Conservation (phyloP, 2,113 vertebrate species). For the Copsychus sechellarum region DNA sequence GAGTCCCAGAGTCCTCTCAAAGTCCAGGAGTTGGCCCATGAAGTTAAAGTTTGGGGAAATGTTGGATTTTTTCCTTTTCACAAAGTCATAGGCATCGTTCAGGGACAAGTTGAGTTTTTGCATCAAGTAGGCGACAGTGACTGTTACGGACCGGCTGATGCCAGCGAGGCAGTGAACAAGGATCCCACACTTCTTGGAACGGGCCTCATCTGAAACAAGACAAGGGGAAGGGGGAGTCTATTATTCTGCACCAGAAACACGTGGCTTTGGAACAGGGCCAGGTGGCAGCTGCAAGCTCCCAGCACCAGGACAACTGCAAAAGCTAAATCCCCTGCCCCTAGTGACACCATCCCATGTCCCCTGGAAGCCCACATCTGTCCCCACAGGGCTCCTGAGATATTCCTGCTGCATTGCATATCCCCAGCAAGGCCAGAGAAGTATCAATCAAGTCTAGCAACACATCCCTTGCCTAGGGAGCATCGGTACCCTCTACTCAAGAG, state of each 20-base stretch:
- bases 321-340: not conserved
- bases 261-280: constrained; percentile 10
- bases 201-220: constrained; percentile 91
- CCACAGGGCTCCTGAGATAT: not conserved
- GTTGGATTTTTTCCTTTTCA: constrained; percentile 99
- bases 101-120: constrained; percentile 99
- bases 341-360: not conserved
- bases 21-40: constrained; percentile 99
- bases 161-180: constrained; percentile 97
- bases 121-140: constrained; percentile 99
- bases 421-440: not conserved
- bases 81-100: constrained; percentile 97
- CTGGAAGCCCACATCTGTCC: not conserved
- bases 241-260: constrained; percentile 17
- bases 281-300: constrained; percentile 2
- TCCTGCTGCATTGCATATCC: not conserved
- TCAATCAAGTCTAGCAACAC: not conserved
- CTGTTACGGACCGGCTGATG: constrained; percentile 96
- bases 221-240: constrained; percentile 35
- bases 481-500: not conserved
- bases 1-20: constrained; percentile 96
- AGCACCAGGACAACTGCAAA: not conserved
- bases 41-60: constrained; percentile 99
- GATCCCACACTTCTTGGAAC: constrained; percentile 96
- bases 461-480: not conserved